These are phyloP conservation scores for Pachypanchax playfairii DNA, from an alignment of 2,113 vertebrate genomes.

Conservation along the genomic window DNA sequence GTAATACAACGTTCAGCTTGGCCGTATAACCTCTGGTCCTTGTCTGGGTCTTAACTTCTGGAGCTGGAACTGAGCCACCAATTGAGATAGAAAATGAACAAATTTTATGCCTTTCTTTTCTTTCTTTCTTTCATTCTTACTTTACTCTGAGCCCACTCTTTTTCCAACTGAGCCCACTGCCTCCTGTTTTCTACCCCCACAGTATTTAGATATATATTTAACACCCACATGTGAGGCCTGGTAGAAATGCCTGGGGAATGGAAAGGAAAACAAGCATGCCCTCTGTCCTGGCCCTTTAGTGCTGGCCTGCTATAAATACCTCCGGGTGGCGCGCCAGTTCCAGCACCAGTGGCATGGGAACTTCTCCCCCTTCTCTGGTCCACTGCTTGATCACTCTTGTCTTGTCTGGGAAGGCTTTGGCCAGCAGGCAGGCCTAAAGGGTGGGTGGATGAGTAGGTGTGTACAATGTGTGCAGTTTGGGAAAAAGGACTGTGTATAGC, in stretches of 20 bases:
- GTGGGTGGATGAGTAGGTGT: slow-evolving; percentile 44
- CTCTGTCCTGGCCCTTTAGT: slow-evolving; percentile 83
- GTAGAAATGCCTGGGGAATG: slow-evolving; percentile 87
- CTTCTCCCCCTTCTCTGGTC: slow-evolving; percentile 72
- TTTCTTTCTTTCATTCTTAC: slow-evolving; percentile 10
- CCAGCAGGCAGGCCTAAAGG: slow-evolving; percentile 39
- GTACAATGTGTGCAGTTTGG: slow-evolving; percentile 18
- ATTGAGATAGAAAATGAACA: slow-evolving; percentile 20
- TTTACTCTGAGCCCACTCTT: slow-evolving; percentile 3
- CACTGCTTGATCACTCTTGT: slow-evolving; percentile 59
- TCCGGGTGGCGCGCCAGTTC: slow-evolving; percentile 84
- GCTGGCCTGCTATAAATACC: slow-evolving; percentile 94
- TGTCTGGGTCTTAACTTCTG: slow-evolving; percentile 9
- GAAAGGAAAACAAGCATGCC: slow-evolving; percentile 96
- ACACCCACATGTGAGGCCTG: slow-evolving; percentile 82
- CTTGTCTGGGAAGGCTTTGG: slow-evolving; percentile 74
- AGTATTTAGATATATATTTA: slow-evolving; percentile 82
- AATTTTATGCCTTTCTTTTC: slow-evolving; percentile 6
- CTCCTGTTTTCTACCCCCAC: slow-evolving; percentile 53
- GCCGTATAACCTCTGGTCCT: slow-evolving; percentile 14
- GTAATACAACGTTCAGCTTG: slow-evolving; percentile 58
- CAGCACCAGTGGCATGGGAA: slow-evolving; percentile 97
- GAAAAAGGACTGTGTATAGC: slow-evolving; percentile 20
- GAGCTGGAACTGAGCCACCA: slow-evolving; percentile 76
- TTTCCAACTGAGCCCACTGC: slow-evolving; percentile 40